Conservation (phyloP, 2,797 vertebrate species). For the Cygnus olor region DNA sequence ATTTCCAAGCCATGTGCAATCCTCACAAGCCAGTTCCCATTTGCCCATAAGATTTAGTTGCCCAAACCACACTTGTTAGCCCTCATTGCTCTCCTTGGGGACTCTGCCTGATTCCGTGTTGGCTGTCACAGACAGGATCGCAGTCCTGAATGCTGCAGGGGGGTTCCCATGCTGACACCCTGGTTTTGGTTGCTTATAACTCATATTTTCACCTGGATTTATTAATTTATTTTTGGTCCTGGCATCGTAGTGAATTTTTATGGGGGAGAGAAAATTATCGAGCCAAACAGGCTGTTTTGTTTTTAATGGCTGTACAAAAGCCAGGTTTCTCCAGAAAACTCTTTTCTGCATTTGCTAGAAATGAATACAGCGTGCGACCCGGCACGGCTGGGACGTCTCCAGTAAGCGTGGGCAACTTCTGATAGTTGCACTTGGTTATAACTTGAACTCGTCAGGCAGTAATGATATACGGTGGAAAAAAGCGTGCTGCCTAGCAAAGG, state of each 20-base stretch:
- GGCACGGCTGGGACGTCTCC: background rate
- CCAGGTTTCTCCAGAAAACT: background rate
- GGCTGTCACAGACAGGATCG: too few relatives aligned
- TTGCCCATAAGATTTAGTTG: background rate
- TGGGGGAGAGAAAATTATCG: background rate
- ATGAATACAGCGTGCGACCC: background rate
- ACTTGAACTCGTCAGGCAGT: background rate
- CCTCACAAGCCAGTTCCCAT: background rate
- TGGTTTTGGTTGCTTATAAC: background rate
- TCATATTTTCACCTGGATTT: background rate
- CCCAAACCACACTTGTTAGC: background rate
- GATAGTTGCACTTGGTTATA: background rate
- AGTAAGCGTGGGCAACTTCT: background rate
- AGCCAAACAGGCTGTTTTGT: background rate
- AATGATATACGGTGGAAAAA: background rate
- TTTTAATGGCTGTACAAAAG: background rate
- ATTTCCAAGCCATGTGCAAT: background rate
- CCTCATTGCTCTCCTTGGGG: background rate
- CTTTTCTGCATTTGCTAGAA: background rate
- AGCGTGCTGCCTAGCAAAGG: background rate
- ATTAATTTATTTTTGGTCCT: background rate
- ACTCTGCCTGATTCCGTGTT: background rate
- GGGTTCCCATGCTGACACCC: background rate
- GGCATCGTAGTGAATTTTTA: background rate
- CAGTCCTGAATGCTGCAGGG: background rate